Base-by-base conservation (phyloP, 2,888 invertebrate genomes). In the Antheraea yamamai region DNA sequence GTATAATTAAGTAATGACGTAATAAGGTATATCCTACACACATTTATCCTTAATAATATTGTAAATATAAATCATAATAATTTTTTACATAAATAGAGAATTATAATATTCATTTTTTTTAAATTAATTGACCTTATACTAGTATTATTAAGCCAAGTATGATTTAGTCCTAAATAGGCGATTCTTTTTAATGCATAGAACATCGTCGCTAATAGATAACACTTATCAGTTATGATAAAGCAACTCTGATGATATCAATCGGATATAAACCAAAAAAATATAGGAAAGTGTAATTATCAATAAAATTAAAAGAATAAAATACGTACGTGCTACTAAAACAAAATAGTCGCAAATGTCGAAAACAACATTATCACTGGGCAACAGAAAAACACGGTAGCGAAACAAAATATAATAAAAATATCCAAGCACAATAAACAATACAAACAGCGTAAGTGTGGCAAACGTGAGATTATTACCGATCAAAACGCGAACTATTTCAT, bases 211-310 rank as follows among this genome's bases (percentile, higher is more conserved):
- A 81, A 76, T 78, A 82, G 93, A 93, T 92, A 92, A 92, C 83
- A 83, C 84, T 90, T 93, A 94, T 94, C 94, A 89, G 84, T 78
- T 83, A 78, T 82, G 93, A 94, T 94, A 94, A 91, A 91, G 89
- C 89, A 92, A 93, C 92, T 92, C 88, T 91, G 91, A 88, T 88
- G 89, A 91, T 91, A 89, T 88, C 87, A 89, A 85, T 85, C 79
- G 85, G 82, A 82, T 83, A 86, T 77, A 86, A 77, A 76, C 78
- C 74, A 75, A 64, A 80, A 81, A 80, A 75, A 78, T 82, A 79
- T 77, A 79, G 75, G 76, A 79, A 78, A 83, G 80, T 81, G 75
- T 76, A 80, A 77, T 78, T 76, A 75, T 82, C 78, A 77, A 78
- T 81, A 78, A 80, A 80, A 78, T 79, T 80, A 84, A 83, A 80